Conservation (phyloP, 30 jellyfish, hydroid and myxozoan genomes). For the Pseudorhiza aurosa region DNA sequence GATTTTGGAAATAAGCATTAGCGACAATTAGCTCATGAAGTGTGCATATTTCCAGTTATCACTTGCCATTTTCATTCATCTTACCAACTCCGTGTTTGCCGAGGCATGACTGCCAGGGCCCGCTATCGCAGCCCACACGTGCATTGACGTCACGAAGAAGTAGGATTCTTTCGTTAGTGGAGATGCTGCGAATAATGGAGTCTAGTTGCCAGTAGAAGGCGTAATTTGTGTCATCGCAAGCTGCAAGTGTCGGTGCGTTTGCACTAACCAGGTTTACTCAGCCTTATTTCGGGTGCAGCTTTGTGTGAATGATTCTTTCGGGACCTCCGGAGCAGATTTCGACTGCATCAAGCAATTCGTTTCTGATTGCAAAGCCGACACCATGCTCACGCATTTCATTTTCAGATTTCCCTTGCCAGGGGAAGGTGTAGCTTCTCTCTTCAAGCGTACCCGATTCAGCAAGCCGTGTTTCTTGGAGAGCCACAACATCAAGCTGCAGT, state of each 20-base stretch:
- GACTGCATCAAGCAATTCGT: neutral
- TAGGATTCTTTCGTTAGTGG: slow-evolving; percentile 3
- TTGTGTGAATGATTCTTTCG: neutral
- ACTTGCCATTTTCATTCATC: slow-evolving; percentile 23
- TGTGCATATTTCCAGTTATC: slow-evolving; percentile 16
- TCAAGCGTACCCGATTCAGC: slow-evolving; percentile 1
- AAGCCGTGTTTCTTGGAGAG: slow-evolving; percentile 33
- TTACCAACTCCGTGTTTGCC: slow-evolving; percentile 41
- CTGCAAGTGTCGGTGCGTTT: slow-evolving; percentile 27
- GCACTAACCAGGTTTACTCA: slow-evolving; percentile 7
- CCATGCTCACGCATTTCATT: slow-evolving; percentile 29
- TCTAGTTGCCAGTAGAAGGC: neutral
- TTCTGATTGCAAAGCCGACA: slow-evolving; percentile 42
- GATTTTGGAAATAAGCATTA: slow-evolving; percentile 13
- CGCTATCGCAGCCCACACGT: neutral
- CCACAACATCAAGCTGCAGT: slow-evolving; percentile 15
- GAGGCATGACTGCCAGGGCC: neutral
- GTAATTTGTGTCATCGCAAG: slow-evolving; percentile 1
- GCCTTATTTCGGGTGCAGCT: slow-evolving; percentile 19
- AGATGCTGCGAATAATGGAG: neutral
- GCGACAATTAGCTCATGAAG: slow-evolving; percentile 17
- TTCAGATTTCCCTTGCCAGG: slow-evolving; percentile 40
- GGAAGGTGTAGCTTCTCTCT: slow-evolving; percentile 13
- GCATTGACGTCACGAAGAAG: slow-evolving; percentile 50
- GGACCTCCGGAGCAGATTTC: neutral